Evolutionary conservation across 2,113 vertebrate species (phyloP), one percentile per base, ranked within the genome.

Genomic region (Delphinus delphis): DNA sequence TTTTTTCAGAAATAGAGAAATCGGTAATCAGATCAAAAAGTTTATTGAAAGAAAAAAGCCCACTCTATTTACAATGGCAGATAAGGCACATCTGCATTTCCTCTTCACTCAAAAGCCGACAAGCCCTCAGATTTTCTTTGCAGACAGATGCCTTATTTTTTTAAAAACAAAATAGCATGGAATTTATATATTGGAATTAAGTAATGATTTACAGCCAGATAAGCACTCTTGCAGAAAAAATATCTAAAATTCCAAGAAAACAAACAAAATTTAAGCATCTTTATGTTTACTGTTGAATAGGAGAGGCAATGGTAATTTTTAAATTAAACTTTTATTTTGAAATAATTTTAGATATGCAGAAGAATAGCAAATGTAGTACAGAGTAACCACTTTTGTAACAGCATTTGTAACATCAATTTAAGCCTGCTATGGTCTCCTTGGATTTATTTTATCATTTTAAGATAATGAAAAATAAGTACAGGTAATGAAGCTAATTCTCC

Each of bases 371-470:
- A 84, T 44, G 47, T 55, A 68, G n/a, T 41, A 18, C n/a, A 44
- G 62, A 96, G 33, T 70, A 96, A 76, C 84, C 88, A 28, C 23
- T 77, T 96, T 89, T 55, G 4, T 83, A 63, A 55, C 68, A 92
- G 80, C 70, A 55, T 96, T 89, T 55, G 4, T 83, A 63, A 55
- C 68, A 92, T 84, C 74, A 55, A 21, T 84, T 90, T 84, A 95
- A 96, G 50, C 6, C 53, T 83, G 33, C 44, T 77, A 3, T 62
- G 21, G 47, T 94, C 50, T 62, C 88, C 63, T 67, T 84, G 60
- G 60, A 90, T 84, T 96, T 96, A 60, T 88, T 90, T 97, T 83
- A 80, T 86, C 65, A 93, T 94, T 96, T 96, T 90, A 84, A 44
- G 36, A 84, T 77, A 90, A 94, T 85, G 85, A 84, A 97, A 90